Conservation (phyloP, 2,113 vertebrate genomes). For the Festucalex cinctus region DNA sequence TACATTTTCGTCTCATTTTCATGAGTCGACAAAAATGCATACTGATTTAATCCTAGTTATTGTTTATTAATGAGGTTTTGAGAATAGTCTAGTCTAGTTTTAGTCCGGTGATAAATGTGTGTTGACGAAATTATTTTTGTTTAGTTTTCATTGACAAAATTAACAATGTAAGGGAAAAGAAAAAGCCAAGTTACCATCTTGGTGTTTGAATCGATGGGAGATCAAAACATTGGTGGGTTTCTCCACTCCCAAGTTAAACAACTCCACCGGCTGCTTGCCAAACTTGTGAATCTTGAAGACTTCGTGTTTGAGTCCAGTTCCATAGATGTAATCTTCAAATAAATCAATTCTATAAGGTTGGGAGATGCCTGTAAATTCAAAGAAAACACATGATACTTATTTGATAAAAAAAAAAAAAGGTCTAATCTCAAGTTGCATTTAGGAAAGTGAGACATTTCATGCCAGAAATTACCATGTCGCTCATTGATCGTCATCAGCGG, state of each 20-base stretch:
- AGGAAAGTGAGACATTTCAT: slow-evolving; percentile 6
- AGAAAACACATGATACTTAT: background rate
- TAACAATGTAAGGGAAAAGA: background rate
- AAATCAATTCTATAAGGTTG: slow-evolving; percentile 93
- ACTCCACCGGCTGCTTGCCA: slow-evolving; percentile 81
- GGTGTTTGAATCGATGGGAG: slow-evolving; percentile 90
- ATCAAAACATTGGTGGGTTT: slow-evolving; percentile 90
- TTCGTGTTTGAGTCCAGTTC: slow-evolving; percentile 88
- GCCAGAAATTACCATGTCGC: slow-evolving; percentile 80
- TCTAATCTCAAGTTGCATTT: background rate
- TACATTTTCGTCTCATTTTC: no score
- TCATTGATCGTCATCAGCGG: slow-evolving; percentile 82
- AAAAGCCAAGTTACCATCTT: slow-evolving; percentile 73
- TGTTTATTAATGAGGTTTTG: no score
- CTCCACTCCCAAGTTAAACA: slow-evolving; percentile 80
- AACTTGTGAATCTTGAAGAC: slow-evolving; percentile 92
- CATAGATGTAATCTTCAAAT: slow-evolving; percentile 97
- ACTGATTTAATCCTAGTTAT: no score
- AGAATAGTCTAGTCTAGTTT: no score
- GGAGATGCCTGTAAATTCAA: slow-evolving; percentile 77
- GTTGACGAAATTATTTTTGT: no score
- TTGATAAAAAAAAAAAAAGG: slow-evolving; percentile 16
- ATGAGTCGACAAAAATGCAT: no score
- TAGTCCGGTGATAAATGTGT: no score
- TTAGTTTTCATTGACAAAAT: no score